These are phyloP conservation scores for Entomobrya proxima DNA, from an alignment of 2,888 invertebrate species.

Conservation along the genomic window DNA sequence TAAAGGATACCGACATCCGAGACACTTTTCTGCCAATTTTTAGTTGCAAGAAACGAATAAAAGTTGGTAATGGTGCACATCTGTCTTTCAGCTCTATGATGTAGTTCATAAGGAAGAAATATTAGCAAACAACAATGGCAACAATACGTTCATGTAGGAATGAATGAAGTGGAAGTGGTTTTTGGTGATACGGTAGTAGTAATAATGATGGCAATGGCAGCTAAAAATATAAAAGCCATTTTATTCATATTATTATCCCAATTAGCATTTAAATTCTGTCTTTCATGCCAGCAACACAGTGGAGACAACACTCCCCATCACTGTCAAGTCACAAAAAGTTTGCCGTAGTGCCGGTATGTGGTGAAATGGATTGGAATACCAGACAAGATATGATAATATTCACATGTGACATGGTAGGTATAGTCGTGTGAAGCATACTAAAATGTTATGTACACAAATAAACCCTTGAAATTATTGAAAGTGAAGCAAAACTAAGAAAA, in stretches of 20 bases:
- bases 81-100: not conserved
- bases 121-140: not conserved
- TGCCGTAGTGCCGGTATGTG: not conserved
- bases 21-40: not conserved
- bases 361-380: conserved; percentile 37
- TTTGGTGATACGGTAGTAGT: conserved; percentile 13
- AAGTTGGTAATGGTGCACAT: not conserved
- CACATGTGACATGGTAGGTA: conserved; percentile 4
- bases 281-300: not conserved
- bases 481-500: conserved; percentile 9
- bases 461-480: conserved; percentile 38
- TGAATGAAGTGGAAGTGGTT: conserved; percentile 58
- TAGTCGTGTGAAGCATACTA: not conserved
- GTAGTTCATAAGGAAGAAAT: not conserved
- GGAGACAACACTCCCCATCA: not conserved
- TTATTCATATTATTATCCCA: conserved; percentile 54
- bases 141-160: not conserved
- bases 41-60: conserved; percentile 10
- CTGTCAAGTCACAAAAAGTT: conserved; percentile 5
- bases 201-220: conserved; percentile 16
- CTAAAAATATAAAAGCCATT: conserved; percentile 34
- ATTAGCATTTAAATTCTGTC: conserved; percentile 55
- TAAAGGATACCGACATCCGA: conserved; percentile 36
- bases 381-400: conserved; percentile 17
- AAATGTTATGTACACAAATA: conserved; percentile 28